These are phyloP conservation scores for Agrochola lychnidis DNA, from an alignment of 2,888 invertebrate species.

Conservation along the genomic window DNA sequence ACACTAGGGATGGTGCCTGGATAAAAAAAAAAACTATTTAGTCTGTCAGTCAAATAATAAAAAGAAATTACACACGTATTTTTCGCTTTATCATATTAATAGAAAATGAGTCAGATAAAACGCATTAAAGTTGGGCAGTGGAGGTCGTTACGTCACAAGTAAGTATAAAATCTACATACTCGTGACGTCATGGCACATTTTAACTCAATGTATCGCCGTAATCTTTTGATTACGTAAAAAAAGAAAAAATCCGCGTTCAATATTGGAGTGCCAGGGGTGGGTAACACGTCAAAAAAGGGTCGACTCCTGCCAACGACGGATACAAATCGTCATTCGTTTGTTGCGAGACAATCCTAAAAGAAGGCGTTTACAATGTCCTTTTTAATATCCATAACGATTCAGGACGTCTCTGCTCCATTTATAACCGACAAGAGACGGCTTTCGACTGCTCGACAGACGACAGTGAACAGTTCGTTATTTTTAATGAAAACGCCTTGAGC, in stretches of 20 bases:
- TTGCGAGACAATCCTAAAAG: slow-evolving; percentile 70
- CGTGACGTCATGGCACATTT: no score
- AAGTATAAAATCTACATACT: no score
- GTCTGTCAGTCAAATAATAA: no score
- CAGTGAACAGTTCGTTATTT: slow-evolving; percentile 79
- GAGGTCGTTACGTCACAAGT: no score
- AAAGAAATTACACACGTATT: no score
- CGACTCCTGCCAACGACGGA: slow-evolving; percentile 65
- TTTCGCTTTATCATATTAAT: no score
- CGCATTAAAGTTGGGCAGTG: no score
- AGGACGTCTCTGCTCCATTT: slow-evolving; percentile 72
- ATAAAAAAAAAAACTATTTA: no score
- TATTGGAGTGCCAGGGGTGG: slow-evolving; percentile 2
- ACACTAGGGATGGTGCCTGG: not conserved
- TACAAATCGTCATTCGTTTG: slow-evolving; percentile 73
- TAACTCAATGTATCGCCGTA: no score
- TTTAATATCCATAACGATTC: slow-evolving; percentile 70
- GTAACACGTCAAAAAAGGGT: slow-evolving; percentile 2
- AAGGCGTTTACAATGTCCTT: slow-evolving; percentile 77
- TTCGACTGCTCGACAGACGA: slow-evolving; percentile 70
- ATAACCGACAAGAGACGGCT: slow-evolving; percentile 73
- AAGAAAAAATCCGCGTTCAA: no score
- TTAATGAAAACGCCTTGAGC: slow-evolving; percentile 55
- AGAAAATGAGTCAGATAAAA: no score
- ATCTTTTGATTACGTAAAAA: no score